Evolutionary conservation across 53 echinoderm and acorn worm genomes (phyloP).

Genomic region (Echinometra lucunter): DNA sequence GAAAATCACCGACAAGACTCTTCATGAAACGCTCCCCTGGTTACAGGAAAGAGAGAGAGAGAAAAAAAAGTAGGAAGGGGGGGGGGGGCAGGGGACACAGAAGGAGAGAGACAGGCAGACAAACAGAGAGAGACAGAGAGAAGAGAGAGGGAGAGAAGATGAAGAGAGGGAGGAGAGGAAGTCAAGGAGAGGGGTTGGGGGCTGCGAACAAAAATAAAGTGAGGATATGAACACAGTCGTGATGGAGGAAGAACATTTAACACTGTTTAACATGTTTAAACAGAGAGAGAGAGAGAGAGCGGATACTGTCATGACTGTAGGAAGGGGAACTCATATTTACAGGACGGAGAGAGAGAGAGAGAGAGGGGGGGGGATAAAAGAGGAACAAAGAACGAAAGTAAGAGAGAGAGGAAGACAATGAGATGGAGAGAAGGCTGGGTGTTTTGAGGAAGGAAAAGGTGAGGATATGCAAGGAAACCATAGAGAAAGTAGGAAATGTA

Average conservation of each 20-base stretch:
- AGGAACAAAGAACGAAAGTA: no score
- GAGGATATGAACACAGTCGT: no score
- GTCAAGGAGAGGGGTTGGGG: not conserved
- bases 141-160: not conserved
- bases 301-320: no score
- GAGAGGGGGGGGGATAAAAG: not conserved
- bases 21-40: no score
- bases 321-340: no score
- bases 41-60: not conserved
- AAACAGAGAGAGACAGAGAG: not conserved
- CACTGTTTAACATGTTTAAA: no score
- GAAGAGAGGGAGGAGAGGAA: not conserved
- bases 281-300: no score
- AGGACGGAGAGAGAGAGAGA: not conserved
- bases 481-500: no score
- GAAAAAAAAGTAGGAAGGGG: not conserved
- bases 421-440: not conserved
- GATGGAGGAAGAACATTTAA: no score
- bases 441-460: not conserved
- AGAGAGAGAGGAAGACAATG: not conserved
- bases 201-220: no score
- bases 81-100: not conserved
- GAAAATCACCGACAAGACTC: no score
- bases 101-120: not conserved
- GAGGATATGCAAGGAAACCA: not conserved